Conservation (phyloP, 2,797 vertebrate species). For the Melanogrammus aeglefinus region DNA sequence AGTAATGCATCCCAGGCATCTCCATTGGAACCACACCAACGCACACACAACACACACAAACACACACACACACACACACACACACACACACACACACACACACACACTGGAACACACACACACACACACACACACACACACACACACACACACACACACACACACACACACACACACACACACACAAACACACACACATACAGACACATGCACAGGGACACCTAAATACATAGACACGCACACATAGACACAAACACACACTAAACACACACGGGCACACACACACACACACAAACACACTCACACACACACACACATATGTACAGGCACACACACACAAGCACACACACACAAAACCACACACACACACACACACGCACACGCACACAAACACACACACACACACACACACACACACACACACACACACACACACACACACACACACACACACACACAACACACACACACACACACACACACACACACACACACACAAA, state of each 20-base stretch:
- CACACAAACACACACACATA: no score
- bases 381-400: no score
- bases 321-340: no score
- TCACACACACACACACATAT: slow-evolving; percentile 9
- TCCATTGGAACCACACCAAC: slow-evolving; percentile 3
- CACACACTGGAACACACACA: slow-evolving; percentile 22
- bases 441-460: no score
- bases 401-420: no score
- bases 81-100: slow-evolving; percentile 24
- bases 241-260: slow-evolving; percentile 21
- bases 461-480: no score
- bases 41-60: slow-evolving; percentile 70
- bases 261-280: slow-evolving; percentile 23
- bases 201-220: no score
- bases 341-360: no score
- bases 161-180: no score
- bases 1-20: slow-evolving; percentile 30
- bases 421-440: no score
- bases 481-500: no score
- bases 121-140: slow-evolving; percentile 22
- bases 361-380: no score
- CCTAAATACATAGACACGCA: slow-evolving; percentile 63
- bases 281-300: slow-evolving; percentile 21
- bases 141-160: background rate
- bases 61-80: slow-evolving; percentile 70